Base-by-base conservation (phyloP, 2,113 vertebrate genomes). In the Ciconia stormi region DNA sequence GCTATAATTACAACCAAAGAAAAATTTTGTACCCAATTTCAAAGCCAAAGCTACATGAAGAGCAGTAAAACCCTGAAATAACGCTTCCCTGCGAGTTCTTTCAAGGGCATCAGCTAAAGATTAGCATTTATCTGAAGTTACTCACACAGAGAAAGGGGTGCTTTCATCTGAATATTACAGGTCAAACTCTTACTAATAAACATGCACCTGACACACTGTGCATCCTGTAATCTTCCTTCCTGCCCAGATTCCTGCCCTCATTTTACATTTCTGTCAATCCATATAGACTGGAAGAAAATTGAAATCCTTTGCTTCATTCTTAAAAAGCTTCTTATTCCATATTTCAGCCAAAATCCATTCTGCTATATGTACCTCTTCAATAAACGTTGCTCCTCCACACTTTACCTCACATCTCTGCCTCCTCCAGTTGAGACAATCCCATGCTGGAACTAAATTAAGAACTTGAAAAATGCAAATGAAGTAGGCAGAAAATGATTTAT, bases 181-280 rank as follows among this genome's bases (percentile, higher is more conserved):
- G 92, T 87, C 90, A 96, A 89, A 94, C 95, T 95, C 72, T 82
- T 94, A 77, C 49, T 95, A 97, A 98, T 90, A 97, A 98, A 94
- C 72, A 93, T 11, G 16, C 29, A 91, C 58, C 59, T 88, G 83
- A 94, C 56, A 95, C 52, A 67, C 13, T 4, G 29, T 44, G 13
- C 11, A 42, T 94, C 78, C 87, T 79, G 88, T 94, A 95, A 96
- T 96, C 88, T 92, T 90, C 69, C 63, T 94, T 96, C 72, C 87
- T 95, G 38, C 42, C 32, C 73, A 49, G 21, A 67, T 42, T 97
- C 89, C 87, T 96, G 96, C 93, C 61, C 17, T 76, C 46, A 56
- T 95, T 97, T 98, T 90, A 85, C 23, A 38, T 90, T 97, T 95
- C 91, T 80, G 40, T 90, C 47, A 16, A 89, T 96, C 98, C 78